Evolutionary conservation across 2,113 vertebrate genomes (phyloP).

Genomic region (Halichoeres trimaculatus): DNA sequence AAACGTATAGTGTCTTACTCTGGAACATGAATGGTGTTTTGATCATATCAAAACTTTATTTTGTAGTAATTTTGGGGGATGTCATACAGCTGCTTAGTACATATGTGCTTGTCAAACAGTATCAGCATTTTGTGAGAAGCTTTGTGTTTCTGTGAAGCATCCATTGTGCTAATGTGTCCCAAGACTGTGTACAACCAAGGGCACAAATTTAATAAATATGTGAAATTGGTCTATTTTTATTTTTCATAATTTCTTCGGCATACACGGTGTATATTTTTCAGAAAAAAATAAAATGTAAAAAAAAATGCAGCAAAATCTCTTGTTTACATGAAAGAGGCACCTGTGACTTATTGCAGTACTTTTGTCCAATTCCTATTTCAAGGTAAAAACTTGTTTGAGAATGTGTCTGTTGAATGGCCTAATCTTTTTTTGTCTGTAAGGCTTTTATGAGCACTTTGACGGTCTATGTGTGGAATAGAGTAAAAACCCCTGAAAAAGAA

Average conservation of each 20-base stretch:
- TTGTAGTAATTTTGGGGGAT: slow-evolving; percentile 24
- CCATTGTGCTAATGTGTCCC: slow-evolving; percentile 37
- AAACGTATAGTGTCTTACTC: slow-evolving; percentile 11
- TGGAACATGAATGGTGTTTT: slow-evolving; percentile 21
- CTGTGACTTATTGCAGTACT: not conserved
- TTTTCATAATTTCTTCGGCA: slow-evolving; percentile 45
- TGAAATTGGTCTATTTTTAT: slow-evolving; percentile 55
- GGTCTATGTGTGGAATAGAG: too few relatives aligned
- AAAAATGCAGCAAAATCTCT: not conserved
- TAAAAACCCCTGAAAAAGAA: too few relatives aligned
- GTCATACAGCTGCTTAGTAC: slow-evolving; percentile 29
- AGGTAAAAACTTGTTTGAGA: not conserved
- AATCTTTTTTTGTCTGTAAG: not conserved
- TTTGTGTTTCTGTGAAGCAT: slow-evolving; percentile 41
- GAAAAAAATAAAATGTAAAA: too few relatives aligned
- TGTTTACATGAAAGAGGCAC: not conserved
- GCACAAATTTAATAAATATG: slow-evolving; percentile 22
- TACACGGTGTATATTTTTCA: slow-evolving; percentile 37
- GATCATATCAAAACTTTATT: slow-evolving; percentile 41
- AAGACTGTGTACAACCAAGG: slow-evolving; percentile 28
- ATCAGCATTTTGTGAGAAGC: slow-evolving; percentile 26
- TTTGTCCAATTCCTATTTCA: not conserved
- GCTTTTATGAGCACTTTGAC: too few relatives aligned
- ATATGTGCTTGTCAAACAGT: slow-evolving; percentile 24
- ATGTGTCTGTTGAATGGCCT: not conserved